phyloP scores from a whole-genome alignment of 2,113 vertebrate species.

The Corythornis madagascariensis region DNA sequence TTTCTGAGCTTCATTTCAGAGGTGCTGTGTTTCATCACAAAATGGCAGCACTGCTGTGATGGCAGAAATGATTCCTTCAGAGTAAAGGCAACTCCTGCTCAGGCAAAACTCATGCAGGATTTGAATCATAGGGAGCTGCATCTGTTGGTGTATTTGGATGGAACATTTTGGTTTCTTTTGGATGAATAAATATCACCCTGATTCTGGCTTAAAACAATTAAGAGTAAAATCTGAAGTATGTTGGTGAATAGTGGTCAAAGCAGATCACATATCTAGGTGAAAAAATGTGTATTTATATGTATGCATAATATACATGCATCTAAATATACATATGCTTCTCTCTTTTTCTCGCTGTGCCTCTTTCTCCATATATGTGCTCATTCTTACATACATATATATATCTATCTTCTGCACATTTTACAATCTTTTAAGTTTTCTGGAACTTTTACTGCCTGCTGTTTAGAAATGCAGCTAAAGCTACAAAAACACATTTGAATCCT shows the following conservation, averaged over 20 bases:
- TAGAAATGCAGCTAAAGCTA: background rate
- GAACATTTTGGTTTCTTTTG: background rate
- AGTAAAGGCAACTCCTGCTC: background rate
- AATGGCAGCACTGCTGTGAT: background rate
- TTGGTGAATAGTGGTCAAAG: background rate
- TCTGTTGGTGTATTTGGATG: conserved; percentile 19
- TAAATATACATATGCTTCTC: background rate
- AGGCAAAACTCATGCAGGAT: background rate
- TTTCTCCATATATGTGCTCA: background rate
- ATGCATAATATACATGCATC: background rate
- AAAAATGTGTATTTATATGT: background rate
- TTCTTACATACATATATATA: conserved; percentile 21
- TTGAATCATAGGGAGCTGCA: conserved; percentile 19
- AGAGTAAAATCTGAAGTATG: background rate
- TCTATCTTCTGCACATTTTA: background rate
- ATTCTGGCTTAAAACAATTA: background rate
- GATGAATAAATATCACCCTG: background rate
- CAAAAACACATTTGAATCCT: background rate
- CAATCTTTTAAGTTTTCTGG: background rate
- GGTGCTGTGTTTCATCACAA: background rate
- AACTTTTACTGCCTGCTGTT: conserved; percentile 21
- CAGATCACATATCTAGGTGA: background rate
- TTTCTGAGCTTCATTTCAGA: background rate
- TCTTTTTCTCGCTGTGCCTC: background rate
- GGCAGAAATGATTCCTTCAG: background rate